Evolutionary conservation across 2,113 vertebrate genomes (phyloP), one percentile per base, ranked within the genome.

Genomic region (Hemicordylus capensis): DNA sequence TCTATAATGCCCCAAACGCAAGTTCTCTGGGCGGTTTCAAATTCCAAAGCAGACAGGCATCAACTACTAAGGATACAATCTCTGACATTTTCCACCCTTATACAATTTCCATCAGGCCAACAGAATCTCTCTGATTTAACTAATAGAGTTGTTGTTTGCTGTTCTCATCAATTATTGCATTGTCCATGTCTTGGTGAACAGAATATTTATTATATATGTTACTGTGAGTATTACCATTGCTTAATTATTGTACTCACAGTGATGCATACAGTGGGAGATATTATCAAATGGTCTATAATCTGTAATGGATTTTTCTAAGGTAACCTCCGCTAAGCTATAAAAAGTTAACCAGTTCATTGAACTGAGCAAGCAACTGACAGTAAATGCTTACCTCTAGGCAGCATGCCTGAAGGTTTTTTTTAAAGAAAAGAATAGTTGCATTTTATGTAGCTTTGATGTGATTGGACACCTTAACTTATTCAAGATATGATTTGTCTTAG

Each of bases 311-410:
- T 81, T 81, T 70, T 70, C 3, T 2, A 70, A 77, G 42, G 24
- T 81, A 70, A 69, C 24, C 66, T 58, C 34, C 74, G 72, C 39
- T 5, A 87, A 90, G 8, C 73, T 54, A 85, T 17, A 84, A 90
- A 85, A 81, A 37, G 28, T 83, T 6, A 70, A 78, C 22, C 42
- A 85, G 84, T 88, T 87, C 89, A 89, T 37, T 85, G 75, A 90
- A 76, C 63, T 86, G 73, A 48, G 31, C 51, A 54, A 72, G 79
- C 89, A 90, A 4, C 67, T 88, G 54, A 48, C 70, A 51, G 77
- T 83, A 82, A 87, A 92, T 88, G 73, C 78, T 73, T 42, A 83
- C 85, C 91, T 86, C 66, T 37, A 19, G 89, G 88, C 80, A 61
- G 31, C 42, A 46, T 37, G 85, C 72, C 54, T 75, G 46, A 56